These are phyloP conservation scores for Hemaris fuciformis DNA, from an alignment of 2,888 invertebrate species.

Conservation along the genomic window DNA sequence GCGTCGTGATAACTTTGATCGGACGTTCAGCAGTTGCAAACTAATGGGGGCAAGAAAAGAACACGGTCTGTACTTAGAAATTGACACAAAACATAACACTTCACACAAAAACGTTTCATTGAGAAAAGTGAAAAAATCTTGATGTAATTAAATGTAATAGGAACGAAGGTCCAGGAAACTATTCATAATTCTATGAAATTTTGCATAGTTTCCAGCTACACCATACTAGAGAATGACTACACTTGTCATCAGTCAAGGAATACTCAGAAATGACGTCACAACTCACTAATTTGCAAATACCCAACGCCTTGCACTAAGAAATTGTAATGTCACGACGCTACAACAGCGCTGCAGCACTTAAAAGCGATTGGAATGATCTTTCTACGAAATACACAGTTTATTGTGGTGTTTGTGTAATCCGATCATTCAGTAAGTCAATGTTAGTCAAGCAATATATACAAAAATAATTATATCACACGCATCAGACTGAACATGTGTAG, in stretches of 20 bases:
- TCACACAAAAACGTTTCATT: too few species aligned
- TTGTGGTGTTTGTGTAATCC: slow-evolving; percentile 40
- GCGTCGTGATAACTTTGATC: slow-evolving; percentile 6
- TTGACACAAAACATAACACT: too few species aligned
- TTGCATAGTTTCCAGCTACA: too few species aligned
- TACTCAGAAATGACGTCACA: background rate
- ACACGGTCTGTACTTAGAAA: background rate
- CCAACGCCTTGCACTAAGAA: background rate
- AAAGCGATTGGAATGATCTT: slow-evolving; percentile 65
- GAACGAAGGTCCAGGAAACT: too few species aligned
- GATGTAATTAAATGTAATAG: too few species aligned
- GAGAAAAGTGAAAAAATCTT: too few species aligned
- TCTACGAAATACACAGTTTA: slow-evolving; percentile 41
- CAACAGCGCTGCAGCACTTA: slow-evolving; percentile 46
- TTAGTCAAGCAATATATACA: slow-evolving; percentile 34
- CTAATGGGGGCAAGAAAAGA: background rate
- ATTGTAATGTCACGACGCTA: slow-evolving; percentile 38
- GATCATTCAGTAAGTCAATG: slow-evolving; percentile 13
- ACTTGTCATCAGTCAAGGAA: too few species aligned
- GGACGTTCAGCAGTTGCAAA: background rate
- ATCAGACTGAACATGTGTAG: background rate
- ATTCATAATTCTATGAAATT: too few species aligned
- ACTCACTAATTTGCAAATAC: background rate
- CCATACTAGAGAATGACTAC: too few species aligned
- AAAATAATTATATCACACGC: slow-evolving; percentile 19